phyloP scores from a whole-genome alignment of 64 coral and sea anemone genomes.

The Dendrophyllia cribrosa region DNA sequence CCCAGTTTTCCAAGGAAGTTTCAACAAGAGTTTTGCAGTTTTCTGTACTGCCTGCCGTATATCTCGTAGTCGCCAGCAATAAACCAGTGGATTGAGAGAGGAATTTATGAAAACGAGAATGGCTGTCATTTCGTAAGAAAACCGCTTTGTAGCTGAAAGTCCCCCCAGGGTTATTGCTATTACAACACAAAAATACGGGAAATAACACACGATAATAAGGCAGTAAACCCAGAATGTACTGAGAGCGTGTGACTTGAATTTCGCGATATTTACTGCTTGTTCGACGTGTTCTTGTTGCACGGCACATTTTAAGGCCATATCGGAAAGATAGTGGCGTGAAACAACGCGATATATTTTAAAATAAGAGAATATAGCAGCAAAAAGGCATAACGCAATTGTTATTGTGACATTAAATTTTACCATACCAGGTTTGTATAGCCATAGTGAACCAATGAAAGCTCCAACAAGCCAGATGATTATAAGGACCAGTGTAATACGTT shows the following conservation, averaged over 20 bases:
- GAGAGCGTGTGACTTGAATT: slow-evolving; percentile 21
- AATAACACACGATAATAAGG: slow-evolving; percentile 16
- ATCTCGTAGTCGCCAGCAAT: slow-evolving; percentile 15
- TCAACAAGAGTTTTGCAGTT: not conserved
- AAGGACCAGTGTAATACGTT: slow-evolving; percentile 4
- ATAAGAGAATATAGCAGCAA: slow-evolving; percentile 22
- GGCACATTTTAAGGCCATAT: not conserved
- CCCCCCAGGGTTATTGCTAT: not conserved
- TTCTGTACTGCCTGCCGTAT: not conserved
- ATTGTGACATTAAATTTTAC: not conserved
- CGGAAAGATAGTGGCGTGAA: not conserved
- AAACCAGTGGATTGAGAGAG: slow-evolving; percentile 26
- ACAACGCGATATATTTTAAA: slow-evolving; percentile 16
- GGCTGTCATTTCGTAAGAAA: slow-evolving; percentile 8
- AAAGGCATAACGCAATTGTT: not conserved
- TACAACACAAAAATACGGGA: slow-evolving; percentile 39
- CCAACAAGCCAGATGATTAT: slow-evolving; percentile 17
- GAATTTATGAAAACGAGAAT: slow-evolving; percentile 39
- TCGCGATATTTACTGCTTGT: not conserved
- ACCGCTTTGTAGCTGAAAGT: not conserved
- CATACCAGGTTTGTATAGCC: slow-evolving; percentile 20
- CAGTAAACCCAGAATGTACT: slow-evolving; percentile 48
- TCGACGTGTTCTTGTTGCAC: not conserved
- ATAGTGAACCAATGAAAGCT: not conserved
- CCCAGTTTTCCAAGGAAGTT: not conserved